Percentiles rank a stretch among this genome's conserved stretches.
These are phyloP conservation scores for Muraenolepis orangiensis DNA, from an alignment of 2,797 vertebrate species.

Conservation along the genomic window DNA sequence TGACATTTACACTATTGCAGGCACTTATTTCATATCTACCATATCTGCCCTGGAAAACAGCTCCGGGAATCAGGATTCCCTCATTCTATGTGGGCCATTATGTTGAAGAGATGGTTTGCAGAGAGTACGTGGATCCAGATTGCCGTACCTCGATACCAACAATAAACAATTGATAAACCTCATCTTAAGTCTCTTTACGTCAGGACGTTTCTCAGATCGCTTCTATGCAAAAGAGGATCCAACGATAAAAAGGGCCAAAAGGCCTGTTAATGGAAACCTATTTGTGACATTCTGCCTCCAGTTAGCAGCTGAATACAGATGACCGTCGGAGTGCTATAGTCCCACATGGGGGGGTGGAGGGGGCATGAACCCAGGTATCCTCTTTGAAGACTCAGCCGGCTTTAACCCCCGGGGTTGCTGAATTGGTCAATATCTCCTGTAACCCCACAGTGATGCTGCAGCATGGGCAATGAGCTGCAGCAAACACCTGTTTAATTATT, in stretches of 20 bases:
- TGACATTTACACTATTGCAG: not conserved
- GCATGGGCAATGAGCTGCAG: conserved; percentile 15
- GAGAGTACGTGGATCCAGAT: not conserved
- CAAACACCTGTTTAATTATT: conserved; percentile 37
- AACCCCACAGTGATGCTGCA: conserved; percentile 40
- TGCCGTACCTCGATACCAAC: not conserved
- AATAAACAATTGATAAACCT: not conserved
- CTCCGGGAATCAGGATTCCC: not conserved
- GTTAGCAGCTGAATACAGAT: not conserved
- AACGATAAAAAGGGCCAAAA: not conserved
- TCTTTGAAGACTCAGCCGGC: not conserved
- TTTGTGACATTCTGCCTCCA: too few species aligned
- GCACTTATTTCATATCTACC: not conserved
- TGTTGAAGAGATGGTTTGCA: not conserved
- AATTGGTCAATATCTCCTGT: not conserved
- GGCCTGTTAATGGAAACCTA: not conserved
- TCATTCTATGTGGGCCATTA: not conserved
- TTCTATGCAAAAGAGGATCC: not conserved
- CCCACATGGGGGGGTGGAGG: not conserved
- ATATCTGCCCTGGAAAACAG: not conserved
- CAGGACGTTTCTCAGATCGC: too few species aligned
- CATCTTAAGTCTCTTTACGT: not conserved
- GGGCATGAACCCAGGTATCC: not conserved
- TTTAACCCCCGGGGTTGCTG: not conserved
- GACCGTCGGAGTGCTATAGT: not conserved